These are phyloP conservation scores for Brachionus rubens DNA, from an alignment of 1,140 invertebrate genomes.

Conservation along the genomic window DNA sequence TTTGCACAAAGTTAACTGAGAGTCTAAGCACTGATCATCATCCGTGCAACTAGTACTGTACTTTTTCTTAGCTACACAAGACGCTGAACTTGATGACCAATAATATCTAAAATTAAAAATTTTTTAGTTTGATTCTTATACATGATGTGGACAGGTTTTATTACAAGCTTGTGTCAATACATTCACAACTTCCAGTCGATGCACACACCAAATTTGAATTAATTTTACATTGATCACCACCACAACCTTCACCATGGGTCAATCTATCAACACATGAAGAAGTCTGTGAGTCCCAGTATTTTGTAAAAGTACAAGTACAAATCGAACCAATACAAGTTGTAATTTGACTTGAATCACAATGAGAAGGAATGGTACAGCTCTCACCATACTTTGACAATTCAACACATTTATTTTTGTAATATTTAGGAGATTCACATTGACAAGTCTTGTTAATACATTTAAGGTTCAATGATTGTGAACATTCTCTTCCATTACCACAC, in stretches of 20 bases:
- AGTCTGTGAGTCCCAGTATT: not conserved
- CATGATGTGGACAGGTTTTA: not conserved
- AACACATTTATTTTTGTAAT: conserved; percentile 30
- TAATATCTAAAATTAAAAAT: not conserved
- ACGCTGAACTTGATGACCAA: not conserved
- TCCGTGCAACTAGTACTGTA: not conserved
- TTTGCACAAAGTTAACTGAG: not conserved
- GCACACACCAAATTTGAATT: not conserved
- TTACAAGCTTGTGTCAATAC: not conserved
- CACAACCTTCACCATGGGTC: not conserved
- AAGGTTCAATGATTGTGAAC: not conserved
- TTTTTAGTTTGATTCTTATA: not conserved
- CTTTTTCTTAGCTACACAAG: not conserved
- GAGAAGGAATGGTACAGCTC: not conserved
- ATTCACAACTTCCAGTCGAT: not conserved
- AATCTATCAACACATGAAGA: conserved; percentile 1
- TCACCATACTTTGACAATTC: conserved; percentile 24
- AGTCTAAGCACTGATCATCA: not conserved
- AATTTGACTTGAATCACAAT: not conserved
- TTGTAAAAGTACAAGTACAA: not conserved
- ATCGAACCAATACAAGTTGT: not conserved
- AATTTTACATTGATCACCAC: not conserved
- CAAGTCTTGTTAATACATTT: conserved; percentile 3
- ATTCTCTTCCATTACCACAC: not conserved
- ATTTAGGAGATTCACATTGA: conserved; percentile 25